Evolutionary conservation across 2,888 invertebrate species (phyloP).

Genomic region (Spodoptera picta): DNA sequence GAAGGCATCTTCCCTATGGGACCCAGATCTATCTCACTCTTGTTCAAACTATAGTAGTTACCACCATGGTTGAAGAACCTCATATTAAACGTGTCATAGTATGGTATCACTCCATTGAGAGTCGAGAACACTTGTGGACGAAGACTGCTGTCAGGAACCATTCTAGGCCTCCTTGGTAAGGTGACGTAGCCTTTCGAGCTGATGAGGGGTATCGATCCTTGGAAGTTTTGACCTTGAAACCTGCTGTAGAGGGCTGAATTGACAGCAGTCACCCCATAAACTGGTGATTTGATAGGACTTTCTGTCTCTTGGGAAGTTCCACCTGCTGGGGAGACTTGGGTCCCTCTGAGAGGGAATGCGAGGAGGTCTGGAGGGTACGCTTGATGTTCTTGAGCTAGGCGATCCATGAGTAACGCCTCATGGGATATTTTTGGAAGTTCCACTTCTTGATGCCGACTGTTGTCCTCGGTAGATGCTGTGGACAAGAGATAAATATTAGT

Average conservation of each 20-base stretch:
- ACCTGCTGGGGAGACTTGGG: constrained; percentile 86
- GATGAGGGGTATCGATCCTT: constrained; percentile 87
- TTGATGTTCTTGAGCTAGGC: constrained; percentile 85
- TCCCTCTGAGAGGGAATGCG: constrained; percentile 91
- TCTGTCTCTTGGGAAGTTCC: constrained; percentile 63
- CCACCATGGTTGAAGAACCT: constrained; percentile 95
- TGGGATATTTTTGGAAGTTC: constrained; percentile 87
- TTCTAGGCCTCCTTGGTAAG: constrained; percentile 93
- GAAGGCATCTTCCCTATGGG: constrained; percentile 86
- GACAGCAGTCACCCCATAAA: constrained; percentile 72
- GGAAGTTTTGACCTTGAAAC: constrained; percentile 91
- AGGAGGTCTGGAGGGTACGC: constrained; percentile 94
- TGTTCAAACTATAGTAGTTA: constrained; percentile 93
- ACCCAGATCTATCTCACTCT: constrained; percentile 89
- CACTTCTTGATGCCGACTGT: constrained; percentile 89
- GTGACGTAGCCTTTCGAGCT: constrained; percentile 94
- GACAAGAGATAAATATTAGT: constrained; percentile 55
- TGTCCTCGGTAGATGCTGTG: constrained; percentile 89
- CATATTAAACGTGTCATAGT: constrained; percentile 94
- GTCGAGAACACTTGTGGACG: constrained; percentile 80
- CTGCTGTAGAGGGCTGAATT: constrained; percentile 73
- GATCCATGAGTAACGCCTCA: constrained; percentile 82
- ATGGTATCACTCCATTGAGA: constrained; percentile 85
- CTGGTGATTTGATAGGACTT: constrained; percentile 81
- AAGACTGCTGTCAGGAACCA: constrained; percentile 87